Percentiles rank a stretch among this genome's conserved stretches.
Conservation (phyloP, 2,113 vertebrate species). For the Bujurquina vittata region DNA sequence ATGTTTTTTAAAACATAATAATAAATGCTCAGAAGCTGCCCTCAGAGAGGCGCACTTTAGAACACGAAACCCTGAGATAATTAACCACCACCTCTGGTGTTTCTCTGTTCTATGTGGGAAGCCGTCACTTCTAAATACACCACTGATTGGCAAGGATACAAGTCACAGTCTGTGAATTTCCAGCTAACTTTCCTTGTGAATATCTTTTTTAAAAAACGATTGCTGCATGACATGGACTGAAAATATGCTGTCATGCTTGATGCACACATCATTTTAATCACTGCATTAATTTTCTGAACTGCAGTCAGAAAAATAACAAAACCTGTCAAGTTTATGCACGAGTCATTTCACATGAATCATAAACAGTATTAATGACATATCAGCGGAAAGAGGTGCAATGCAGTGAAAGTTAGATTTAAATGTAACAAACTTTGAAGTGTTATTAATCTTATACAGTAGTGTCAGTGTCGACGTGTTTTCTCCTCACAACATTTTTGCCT, state of each 20-base stretch:
- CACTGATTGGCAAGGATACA: slow-evolving; percentile 31
- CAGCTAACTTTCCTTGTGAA: not conserved
- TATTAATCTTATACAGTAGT: not conserved
- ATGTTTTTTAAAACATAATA: not conserved
- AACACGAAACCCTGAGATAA: slow-evolving; percentile 23
- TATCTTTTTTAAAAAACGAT: not conserved
- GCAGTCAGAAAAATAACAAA: not conserved
- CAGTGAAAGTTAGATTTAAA: not conserved
- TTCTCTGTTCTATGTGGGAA: slow-evolving; percentile 39
- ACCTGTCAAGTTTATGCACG: not conserved
- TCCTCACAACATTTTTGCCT: not conserved
- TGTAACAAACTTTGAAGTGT: not conserved
- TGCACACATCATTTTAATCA: not conserved
- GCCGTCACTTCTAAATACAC: slow-evolving; percentile 31
- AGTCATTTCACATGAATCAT: not conserved
- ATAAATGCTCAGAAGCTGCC: not conserved
- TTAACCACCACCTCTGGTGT: slow-evolving; percentile 33
- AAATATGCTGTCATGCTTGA: not conserved
- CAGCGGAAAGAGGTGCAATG: not conserved
- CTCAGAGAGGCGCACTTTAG: not conserved
- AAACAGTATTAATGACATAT: not conserved
- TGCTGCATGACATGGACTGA: not conserved
- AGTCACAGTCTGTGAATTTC: slow-evolving; percentile 1
- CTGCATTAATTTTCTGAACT: not conserved
- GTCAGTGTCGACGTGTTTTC: slow-evolving; percentile 1